These are phyloP conservation scores for Microchrysa polita DNA, from an alignment of 2,888 invertebrate species.

Conservation along the genomic window DNA sequence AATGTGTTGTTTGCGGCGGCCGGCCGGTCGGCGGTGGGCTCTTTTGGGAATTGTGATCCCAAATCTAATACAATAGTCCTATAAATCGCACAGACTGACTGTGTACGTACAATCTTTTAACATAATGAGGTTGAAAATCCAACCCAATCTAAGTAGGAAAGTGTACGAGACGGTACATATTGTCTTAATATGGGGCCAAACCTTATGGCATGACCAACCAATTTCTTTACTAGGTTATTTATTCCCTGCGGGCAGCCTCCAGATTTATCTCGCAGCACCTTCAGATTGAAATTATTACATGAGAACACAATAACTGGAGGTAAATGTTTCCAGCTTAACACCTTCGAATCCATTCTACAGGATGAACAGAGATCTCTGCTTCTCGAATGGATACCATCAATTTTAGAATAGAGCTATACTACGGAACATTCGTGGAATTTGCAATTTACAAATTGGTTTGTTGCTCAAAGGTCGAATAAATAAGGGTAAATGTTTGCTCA, in stretches of 20 bases:
- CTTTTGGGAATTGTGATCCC: background rate
- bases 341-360: background rate
- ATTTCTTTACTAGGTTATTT: background rate
- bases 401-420: background rate
- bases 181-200: background rate
- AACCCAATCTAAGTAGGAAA: background rate
- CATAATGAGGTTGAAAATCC: slow-evolving; percentile 30
- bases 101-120: slow-evolving; percentile 7
- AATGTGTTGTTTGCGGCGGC: background rate
- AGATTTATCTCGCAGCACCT: background rate
- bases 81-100: too few relatives aligned
- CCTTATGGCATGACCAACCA: background rate
- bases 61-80: too few relatives aligned
- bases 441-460: too few relatives aligned
- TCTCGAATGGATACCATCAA: background rate
- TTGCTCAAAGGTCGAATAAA: too few relatives aligned
- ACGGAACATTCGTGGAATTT: too few relatives aligned
- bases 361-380: background rate
- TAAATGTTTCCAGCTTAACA: slow-evolving; percentile 1
- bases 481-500: too few relatives aligned
- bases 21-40: too few relatives aligned
- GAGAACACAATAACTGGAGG: background rate
- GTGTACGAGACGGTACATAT: background rate
- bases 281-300: slow-evolving; percentile 7
- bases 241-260: background rate